A percentile compares a stretch with the other conserved stretches of the same genome.
phyloP scores from a whole-genome alignment of 2,888 invertebrate species.

The Lithophane socia region DNA sequence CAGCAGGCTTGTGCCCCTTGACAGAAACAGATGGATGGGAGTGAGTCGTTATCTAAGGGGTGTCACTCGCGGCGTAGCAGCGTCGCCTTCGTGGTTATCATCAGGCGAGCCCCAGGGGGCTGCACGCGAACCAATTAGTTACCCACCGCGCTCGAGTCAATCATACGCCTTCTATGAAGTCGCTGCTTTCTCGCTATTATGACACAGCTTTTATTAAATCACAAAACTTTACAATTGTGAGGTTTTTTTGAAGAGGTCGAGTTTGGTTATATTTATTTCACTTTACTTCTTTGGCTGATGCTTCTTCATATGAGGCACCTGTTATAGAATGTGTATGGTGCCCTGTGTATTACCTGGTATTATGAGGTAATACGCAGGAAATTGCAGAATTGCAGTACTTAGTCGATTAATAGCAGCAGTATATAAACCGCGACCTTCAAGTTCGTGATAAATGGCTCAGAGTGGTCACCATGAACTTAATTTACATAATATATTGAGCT shows the following conservation, averaged over 20 bases:
- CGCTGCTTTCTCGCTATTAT: slow-evolving; percentile 14
- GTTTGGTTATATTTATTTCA: not conserved
- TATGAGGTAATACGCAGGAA: not conserved
- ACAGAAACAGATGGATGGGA: slow-evolving; percentile 62
- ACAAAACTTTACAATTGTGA: slow-evolving; percentile 19
- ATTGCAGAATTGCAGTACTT: slow-evolving; percentile 22
- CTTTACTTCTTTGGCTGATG: not conserved
- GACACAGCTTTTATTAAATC: slow-evolving; percentile 40
- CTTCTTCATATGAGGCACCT: not conserved
- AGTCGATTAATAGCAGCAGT: not conserved
- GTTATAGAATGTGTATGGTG: not conserved
- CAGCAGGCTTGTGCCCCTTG: slow-evolving; percentile 25
- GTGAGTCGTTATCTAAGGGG: slow-evolving; percentile 80
- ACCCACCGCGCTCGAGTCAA: slow-evolving; percentile 67
- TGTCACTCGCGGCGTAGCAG: slow-evolving; percentile 75
- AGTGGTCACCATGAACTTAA: slow-evolving; percentile 51
- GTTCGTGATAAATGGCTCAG: slow-evolving; percentile 30
- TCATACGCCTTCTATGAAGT: slow-evolving; percentile 63
- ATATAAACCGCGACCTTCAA: slow-evolving; percentile 28
- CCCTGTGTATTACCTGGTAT: too few relatives aligned
- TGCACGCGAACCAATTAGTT: slow-evolving; percentile 92
- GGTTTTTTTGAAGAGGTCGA: too few relatives aligned
- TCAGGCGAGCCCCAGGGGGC: slow-evolving; percentile 84
- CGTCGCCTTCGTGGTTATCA: slow-evolving; percentile 76
- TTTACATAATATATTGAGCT: slow-evolving; percentile 42